These are phyloP conservation scores for Acronicta leporina DNA, from an alignment of 2,888 invertebrate species.

Conservation along the genomic window DNA sequence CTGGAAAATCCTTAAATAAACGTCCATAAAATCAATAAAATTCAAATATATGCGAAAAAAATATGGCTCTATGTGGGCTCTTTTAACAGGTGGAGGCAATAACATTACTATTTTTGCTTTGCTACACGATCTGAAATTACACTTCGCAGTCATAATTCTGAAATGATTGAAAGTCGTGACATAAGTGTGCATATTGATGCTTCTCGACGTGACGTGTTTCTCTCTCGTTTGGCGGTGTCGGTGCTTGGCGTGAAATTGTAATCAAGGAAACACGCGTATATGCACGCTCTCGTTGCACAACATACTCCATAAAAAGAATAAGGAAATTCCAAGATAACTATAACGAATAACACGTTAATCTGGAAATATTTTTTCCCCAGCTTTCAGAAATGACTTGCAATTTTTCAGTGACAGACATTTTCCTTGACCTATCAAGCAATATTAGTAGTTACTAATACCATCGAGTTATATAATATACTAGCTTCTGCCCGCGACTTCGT, in stretches of 20 bases:
- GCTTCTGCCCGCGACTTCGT: too few relatives aligned
- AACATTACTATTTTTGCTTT: too few relatives aligned
- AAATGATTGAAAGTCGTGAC: background rate
- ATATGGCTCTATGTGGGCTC: too few relatives aligned
- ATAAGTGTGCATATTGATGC: background rate
- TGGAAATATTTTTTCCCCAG: background rate
- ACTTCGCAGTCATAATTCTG: background rate
- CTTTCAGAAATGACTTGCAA: constrained; percentile 4
- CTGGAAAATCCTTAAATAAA: too few relatives aligned
- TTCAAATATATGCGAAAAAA: too few relatives aligned
- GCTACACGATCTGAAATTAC: too few relatives aligned
- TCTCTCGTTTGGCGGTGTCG: background rate
- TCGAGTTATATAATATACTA: constrained; percentile 13
- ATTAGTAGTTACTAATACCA: background rate
- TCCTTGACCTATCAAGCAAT: constrained; percentile 38
- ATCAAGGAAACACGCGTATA: constrained; percentile 21
- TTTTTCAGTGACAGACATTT: constrained; percentile 9
- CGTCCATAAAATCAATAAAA: too few relatives aligned
- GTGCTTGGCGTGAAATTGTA: constrained; percentile 20
- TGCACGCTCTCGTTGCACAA: constrained; percentile 28
- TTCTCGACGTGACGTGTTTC: constrained; percentile 9
- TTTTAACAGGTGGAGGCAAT: too few relatives aligned
- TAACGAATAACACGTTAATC: background rate
- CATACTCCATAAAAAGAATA: constrained; percentile 7
- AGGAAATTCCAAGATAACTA: constrained; percentile 2